Evolutionary conservation across 2,113 vertebrate species (phyloP).

Genomic region (Erythrocercus mccallii): DNA sequence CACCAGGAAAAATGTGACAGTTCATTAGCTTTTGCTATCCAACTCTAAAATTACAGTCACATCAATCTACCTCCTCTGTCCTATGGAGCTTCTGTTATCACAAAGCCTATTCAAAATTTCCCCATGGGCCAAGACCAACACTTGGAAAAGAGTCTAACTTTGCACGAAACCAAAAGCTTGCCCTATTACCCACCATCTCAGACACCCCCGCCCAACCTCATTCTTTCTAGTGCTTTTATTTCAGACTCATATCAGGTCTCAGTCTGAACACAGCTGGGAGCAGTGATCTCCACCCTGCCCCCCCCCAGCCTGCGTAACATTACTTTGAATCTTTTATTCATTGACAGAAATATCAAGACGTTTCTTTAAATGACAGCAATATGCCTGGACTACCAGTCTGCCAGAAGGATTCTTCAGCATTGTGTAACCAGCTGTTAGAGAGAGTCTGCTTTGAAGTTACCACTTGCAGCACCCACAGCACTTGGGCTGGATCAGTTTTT

Average conservation of each 20-base stretch:
- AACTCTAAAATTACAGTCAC: conserved; percentile 22
- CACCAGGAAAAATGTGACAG: background rate
- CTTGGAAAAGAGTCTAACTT: conserved; percentile 63
- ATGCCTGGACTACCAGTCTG: background rate
- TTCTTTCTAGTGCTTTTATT: conserved; percentile 30
- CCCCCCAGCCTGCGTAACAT: background rate
- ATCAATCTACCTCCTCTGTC: background rate
- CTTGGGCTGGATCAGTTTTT: conserved; percentile 34
- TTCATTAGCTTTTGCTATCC: conserved; percentile 5
- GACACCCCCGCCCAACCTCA: background rate
- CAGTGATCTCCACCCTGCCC: conserved; percentile 47
- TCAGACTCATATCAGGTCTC: conserved; percentile 27
- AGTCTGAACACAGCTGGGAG: background rate
- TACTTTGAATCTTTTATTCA: conserved; percentile 16
- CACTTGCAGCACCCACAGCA: conserved; percentile 5
- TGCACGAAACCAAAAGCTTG: conserved; percentile 64
- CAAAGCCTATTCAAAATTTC: conserved; percentile 57
- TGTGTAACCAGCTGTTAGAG: background rate
- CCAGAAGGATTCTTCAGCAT: background rate
- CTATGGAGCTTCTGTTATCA: background rate
- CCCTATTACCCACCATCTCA: conserved; percentile 22
- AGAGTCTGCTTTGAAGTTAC: conserved; percentile 40
- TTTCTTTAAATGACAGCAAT: conserved; percentile 19
- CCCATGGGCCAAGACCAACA: conserved; percentile 72
- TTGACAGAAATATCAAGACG: conserved; percentile 2